phyloP scores from a whole-genome alignment of 2,797 vertebrate species.

The Muraenolepis orangiensis region DNA sequence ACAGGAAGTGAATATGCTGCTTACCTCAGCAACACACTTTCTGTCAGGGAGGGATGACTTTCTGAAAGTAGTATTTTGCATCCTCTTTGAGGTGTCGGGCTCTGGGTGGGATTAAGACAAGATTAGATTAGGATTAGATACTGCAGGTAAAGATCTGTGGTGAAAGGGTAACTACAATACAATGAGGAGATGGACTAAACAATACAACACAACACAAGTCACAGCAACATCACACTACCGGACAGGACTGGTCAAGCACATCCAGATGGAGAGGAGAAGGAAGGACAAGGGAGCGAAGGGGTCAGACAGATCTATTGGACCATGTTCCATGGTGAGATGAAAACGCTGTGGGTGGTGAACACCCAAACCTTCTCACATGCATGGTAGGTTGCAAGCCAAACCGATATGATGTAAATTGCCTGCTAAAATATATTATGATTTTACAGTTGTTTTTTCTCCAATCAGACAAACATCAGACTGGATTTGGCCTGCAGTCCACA shows the following conservation, averaged over 20 bases:
- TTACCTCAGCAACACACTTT: conserved; percentile 76
- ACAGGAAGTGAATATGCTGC: conserved; percentile 53
- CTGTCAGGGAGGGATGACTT: conserved; percentile 66
- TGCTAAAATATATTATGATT: neutral
- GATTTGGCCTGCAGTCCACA: neutral
- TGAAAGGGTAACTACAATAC: neutral
- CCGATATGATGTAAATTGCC: neutral
- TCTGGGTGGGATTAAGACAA: conserved; percentile 60
- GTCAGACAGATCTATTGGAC: neutral
- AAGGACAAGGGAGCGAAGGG: neutral
- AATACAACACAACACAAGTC: neutral
- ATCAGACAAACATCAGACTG: neutral
- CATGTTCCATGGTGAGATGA: neutral
- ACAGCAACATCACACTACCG: neutral
- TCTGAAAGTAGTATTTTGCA: conserved; percentile 74
- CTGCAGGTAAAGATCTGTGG: neutral
- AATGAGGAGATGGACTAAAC: neutral
- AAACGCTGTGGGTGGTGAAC: neutral
- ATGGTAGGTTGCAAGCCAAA: conserved; percentile 6
- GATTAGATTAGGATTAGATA: neutral
- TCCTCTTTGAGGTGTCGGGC: conserved; percentile 74
- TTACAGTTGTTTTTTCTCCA: neutral
- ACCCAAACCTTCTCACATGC: neutral
- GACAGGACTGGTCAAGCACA: neutral
- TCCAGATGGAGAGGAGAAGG: neutral